phyloP scores from a whole-genome alignment of 2,797 vertebrate genomes.

The Iguana delicatissima region DNA sequence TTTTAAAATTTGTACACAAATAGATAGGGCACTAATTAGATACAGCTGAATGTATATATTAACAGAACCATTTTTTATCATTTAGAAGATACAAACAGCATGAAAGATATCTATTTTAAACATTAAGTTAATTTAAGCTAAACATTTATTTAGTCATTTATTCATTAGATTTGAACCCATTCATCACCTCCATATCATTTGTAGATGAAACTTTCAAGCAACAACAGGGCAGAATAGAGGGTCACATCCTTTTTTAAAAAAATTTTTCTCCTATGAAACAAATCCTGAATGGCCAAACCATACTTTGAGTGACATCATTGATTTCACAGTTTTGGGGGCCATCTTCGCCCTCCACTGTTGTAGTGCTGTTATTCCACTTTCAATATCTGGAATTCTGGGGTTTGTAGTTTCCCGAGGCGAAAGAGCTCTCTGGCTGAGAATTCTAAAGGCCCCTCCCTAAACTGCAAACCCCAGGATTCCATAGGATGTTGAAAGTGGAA shows the following conservation, averaged over 20 bases:
- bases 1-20: conserved; percentile 23
- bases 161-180: not conserved
- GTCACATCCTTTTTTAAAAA: conserved; percentile 14
- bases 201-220: conserved; percentile 45
- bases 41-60: conserved; percentile 38
- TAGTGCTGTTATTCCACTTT: too few relatives aligned
- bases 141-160: not conserved
- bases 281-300: conserved; percentile 39
- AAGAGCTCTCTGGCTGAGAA: too few relatives aligned
- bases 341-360: too few relatives aligned
- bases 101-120: conserved; percentile 43
- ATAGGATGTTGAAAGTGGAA: too few relatives aligned
- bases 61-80: not conserved
- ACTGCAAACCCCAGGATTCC: too few relatives aligned
- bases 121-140: not conserved
- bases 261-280: conserved; percentile 20
- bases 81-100: conserved; percentile 47
- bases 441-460: too few relatives aligned
- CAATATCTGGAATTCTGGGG: too few relatives aligned
- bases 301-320: not conserved
- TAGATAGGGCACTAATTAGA: conserved; percentile 27
- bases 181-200: conserved; percentile 29
- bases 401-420: too few relatives aligned
- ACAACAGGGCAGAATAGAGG: conserved; percentile 25
- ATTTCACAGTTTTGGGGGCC: not conserved